Evolutionary conservation across 2,113 vertebrate genomes (phyloP), one percentile per base, ranked within the genome.

Genomic region (Xiphorhynchus elegans): DNA sequence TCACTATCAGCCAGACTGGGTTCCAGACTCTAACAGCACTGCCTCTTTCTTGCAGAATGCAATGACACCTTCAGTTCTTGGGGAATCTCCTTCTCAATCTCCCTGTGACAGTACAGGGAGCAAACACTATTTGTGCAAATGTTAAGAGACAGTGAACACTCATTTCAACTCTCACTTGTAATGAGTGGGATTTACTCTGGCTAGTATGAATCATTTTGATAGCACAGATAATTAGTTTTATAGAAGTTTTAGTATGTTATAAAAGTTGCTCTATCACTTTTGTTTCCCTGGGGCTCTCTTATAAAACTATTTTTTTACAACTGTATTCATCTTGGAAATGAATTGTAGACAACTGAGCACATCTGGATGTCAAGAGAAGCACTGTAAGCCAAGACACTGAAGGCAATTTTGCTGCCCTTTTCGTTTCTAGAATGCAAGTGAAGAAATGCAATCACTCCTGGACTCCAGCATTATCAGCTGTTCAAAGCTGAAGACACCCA

Each of bases 121-220:
- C 12, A 70, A 56, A 84, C 14, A n/a, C 31, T 44, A 11, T 67
- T 88, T 49, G 73, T 18, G 9, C 56, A 74, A 31, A 62, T 14
- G 23, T 79, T 86, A 47, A 69, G 47, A 86, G 64, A 46, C 26
- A 69, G 28, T 4, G 33, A 95, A 63, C 33, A 66, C 42, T 8
- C 52, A 74, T 52, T 92, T 93, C 76, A 74, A 21, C 39, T 88
- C 56, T 60, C 23, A 19, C 55, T 80, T 90, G 62, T 50, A 85
- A 87, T 16, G 68, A 90, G 56, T 23, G 52, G 63, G 67, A 70
- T 77, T 95, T 90, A 89, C 50, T 75, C 55, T 37, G 60, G 83
- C 37, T 72, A 92, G 42, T 53, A 74, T 80, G 91, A 97, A 94
- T 94, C 94, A 90, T 80, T 95, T 69, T 95, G 94, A 92, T 97